phyloP scores from a whole-genome alignment of 2,113 vertebrate species.

The Maylandia zebra region DNA sequence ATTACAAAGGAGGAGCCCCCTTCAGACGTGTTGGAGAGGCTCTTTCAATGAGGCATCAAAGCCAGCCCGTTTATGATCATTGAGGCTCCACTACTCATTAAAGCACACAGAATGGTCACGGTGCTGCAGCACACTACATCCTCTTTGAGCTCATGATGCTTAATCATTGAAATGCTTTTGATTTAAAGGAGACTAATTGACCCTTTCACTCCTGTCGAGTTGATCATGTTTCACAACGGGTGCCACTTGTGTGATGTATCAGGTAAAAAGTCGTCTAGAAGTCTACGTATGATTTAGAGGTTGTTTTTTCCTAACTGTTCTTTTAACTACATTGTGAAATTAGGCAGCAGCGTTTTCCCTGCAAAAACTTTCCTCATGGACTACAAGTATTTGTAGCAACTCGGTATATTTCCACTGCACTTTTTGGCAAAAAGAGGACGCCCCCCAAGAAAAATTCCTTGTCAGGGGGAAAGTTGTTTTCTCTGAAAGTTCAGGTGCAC shows the following conservation, averaged over 20 bases:
- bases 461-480: background rate
- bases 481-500: background rate
- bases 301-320: background rate
- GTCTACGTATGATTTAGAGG: background rate
- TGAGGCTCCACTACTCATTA: conserved; percentile 75
- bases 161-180: background rate
- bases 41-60: conserved; percentile 80
- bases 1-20: conserved; percentile 78
- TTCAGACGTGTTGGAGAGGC: conserved; percentile 80
- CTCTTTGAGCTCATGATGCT: conserved; percentile 1
- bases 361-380: background rate
- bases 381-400: background rate
- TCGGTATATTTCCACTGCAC: background rate
- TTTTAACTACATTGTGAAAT: background rate
- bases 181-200: conserved; percentile 5
- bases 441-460: background rate
- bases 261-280: background rate
- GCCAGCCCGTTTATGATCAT: conserved; percentile 62
- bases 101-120: conserved; percentile 54
- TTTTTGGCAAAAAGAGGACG: background rate
- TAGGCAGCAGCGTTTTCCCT: background rate
- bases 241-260: background rate
- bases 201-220: background rate
- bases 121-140: background rate
- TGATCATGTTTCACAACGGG: background rate